Evolutionary conservation across 2,797 vertebrate species (phyloP).

Genomic region (Chelmon rostratus): DNA sequence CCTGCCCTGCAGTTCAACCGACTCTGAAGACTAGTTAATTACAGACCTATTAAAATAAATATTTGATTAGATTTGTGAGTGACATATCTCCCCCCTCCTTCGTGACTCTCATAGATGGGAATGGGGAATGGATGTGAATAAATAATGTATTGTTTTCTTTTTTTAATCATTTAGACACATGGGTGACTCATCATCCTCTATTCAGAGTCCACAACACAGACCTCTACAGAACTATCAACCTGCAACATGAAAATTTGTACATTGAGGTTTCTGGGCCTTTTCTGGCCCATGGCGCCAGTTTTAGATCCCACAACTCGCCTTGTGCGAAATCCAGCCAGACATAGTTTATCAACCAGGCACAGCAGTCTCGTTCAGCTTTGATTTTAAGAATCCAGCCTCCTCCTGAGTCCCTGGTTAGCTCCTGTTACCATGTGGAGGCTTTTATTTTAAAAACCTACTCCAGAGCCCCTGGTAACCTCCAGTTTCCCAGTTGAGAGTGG

Average conservation of each 20-base stretch:
- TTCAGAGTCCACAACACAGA: background rate
- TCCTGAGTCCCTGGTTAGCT: background rate
- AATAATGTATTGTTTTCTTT: conserved; percentile 28
- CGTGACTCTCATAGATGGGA: conserved; percentile 5
- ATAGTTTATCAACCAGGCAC: background rate
- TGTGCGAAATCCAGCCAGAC: background rate
- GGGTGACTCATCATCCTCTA: conserved; percentile 1
- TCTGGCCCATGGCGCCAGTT: background rate
- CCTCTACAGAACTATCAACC: background rate
- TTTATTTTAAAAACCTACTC: background rate
- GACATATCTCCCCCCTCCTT: background rate
- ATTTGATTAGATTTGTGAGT: conserved; percentile 50
- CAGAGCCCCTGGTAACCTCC: background rate
- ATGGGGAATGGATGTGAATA: background rate
- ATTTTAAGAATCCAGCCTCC: background rate
- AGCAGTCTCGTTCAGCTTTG: background rate
- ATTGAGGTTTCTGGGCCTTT: background rate
- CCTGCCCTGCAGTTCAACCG: conserved; percentile 1
- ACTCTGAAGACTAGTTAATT: conserved; percentile 20
- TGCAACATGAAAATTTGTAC: background rate
- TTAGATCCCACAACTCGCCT: background rate
- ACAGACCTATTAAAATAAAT: conserved; percentile 43
- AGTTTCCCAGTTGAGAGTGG: background rate
- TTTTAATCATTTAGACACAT: conserved; percentile 1
- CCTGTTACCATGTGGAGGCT: background rate